These are phyloP conservation scores for Spinibarbus caldwelli DNA, from an alignment of 2,797 vertebrate species.

Conservation along the genomic window DNA sequence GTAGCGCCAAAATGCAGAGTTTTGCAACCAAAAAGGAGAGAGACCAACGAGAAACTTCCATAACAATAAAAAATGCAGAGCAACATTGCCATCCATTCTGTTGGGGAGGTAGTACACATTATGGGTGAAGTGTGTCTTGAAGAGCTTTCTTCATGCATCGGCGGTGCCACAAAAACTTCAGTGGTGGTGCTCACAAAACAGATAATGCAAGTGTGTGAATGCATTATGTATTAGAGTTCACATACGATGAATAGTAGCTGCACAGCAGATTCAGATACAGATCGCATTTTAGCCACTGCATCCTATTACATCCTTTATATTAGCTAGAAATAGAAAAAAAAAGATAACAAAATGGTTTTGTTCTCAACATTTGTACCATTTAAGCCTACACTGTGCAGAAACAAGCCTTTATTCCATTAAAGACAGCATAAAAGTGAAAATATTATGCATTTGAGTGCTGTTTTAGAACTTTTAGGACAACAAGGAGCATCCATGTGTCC, in stretches of 20 bases:
- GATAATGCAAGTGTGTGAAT: slow-evolving; percentile 34
- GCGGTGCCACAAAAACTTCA: slow-evolving; percentile 43
- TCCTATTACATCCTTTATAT: slow-evolving; percentile 32
- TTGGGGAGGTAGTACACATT: background rate
- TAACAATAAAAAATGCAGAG: slow-evolving; percentile 14
- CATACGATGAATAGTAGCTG: slow-evolving; percentile 36
- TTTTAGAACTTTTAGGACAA: slow-evolving; percentile 19
- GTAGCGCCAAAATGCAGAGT: slow-evolving; percentile 40
- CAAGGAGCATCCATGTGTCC: background rate
- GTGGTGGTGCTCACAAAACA: slow-evolving; percentile 5
- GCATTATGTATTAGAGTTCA: slow-evolving; percentile 47
- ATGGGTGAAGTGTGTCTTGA: slow-evolving; percentile 32
- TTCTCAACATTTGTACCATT: background rate
- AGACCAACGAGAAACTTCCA: slow-evolving; percentile 31
- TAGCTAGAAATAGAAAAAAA: background rate
- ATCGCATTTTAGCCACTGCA: slow-evolving; percentile 14
- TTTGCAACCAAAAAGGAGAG: slow-evolving; percentile 33
- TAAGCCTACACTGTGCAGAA: background rate
- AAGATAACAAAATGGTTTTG: background rate
- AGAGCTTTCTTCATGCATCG: slow-evolving; percentile 38
- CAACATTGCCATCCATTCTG: slow-evolving; percentile 19
- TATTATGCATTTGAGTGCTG: background rate
- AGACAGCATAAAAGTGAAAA: background rate
- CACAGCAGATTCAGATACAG: slow-evolving; percentile 27
- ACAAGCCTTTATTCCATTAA: slow-evolving; percentile 7